Percentiles rank a stretch among this genome's conserved stretches.
phyloP scores from a whole-genome alignment of 2,113 vertebrate genomes.

The Murina feae region DNA sequence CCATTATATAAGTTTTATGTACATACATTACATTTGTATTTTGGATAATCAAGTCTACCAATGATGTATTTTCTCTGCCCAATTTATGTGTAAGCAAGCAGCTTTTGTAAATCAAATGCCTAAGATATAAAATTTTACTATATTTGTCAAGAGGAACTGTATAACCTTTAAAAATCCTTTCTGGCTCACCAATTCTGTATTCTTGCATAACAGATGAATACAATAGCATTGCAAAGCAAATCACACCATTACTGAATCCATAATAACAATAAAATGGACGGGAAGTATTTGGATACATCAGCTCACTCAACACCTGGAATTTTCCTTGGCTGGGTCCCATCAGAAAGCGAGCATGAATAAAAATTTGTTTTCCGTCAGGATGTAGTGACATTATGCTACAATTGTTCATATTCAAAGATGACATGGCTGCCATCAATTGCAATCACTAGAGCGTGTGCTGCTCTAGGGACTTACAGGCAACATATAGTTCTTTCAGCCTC shows the following conservation, averaged over 20 bases:
- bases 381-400: not conserved
- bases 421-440: not conserved
- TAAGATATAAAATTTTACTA: not conserved
- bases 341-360: constrained; percentile 17
- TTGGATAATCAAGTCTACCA: not conserved
- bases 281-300: not conserved
- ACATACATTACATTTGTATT: not conserved
- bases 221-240: not conserved
- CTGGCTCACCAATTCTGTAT: not conserved
- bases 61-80: not conserved
- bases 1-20: not conserved
- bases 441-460: not conserved
- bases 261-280: not conserved
- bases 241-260: not conserved
- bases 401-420: constrained; percentile 18
- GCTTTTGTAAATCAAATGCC: not conserved
- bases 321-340: constrained; percentile 22
- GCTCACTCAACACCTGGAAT: not conserved
- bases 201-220: not conserved
- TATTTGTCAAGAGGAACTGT: not conserved
- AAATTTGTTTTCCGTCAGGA: constrained; percentile 15
- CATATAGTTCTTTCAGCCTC: not conserved
- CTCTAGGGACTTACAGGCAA: not conserved
- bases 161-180: not conserved
- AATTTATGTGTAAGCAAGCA: not conserved